phyloP scores from a whole-genome alignment of 2,113 vertebrate species.

The Pardalotus punctatus region DNA sequence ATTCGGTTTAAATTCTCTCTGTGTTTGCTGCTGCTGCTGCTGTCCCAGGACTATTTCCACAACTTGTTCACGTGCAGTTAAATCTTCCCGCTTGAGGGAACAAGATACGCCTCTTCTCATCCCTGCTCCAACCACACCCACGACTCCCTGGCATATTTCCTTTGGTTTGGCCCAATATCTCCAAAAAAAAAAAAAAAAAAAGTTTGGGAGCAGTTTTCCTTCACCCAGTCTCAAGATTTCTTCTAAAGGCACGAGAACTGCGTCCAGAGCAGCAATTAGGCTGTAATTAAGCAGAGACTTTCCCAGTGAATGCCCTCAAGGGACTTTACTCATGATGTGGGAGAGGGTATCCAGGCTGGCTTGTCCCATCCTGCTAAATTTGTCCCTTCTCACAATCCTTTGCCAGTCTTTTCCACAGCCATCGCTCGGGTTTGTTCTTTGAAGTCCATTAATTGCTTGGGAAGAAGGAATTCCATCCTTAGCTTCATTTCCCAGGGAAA shows the following conservation, averaged over 20 bases:
- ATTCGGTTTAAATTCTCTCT: neutral
- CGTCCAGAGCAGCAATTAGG: neutral
- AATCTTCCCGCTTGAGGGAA: neutral
- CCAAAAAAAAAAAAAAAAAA: too few species aligned
- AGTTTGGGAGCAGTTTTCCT: neutral
- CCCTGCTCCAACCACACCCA: neutral
- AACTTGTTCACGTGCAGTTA: neutral
- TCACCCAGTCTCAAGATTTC: neutral
- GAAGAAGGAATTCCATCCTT: neutral
- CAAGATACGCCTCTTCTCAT: neutral
- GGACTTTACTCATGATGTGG: neutral
- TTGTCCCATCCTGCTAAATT: neutral
- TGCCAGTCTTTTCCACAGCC: neutral
- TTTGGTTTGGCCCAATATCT: neutral
- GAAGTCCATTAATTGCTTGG: neutral
- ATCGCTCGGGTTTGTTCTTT: rapidly evolving
- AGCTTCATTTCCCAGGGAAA: neutral
- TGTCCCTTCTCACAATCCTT: neutral
- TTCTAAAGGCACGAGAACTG: neutral
- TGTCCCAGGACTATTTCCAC: neutral
- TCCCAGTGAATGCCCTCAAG: neutral
- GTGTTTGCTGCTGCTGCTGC: neutral
- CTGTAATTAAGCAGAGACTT: neutral
- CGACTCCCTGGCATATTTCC: neutral
- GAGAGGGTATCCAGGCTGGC: neutral